phyloP scores from a whole-genome alignment of 2,797 vertebrate genomes.

The Danio jaintianensis region DNA sequence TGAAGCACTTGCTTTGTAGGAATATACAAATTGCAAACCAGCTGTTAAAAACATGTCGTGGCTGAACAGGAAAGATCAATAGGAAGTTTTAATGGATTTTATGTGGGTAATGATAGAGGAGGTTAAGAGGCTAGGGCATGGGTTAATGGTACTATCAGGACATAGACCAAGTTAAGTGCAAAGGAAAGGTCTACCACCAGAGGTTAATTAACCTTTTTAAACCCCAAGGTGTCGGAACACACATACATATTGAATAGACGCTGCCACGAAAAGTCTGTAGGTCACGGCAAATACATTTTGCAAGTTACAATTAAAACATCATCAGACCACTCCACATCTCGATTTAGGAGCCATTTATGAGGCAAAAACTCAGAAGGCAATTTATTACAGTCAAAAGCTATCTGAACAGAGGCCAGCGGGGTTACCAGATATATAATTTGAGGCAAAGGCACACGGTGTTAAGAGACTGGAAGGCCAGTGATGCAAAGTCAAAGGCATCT shows the following conservation, averaged over 20 bases:
- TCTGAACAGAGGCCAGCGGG: constrained; percentile 69
- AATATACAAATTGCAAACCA: constrained; percentile 60
- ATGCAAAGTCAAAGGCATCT: constrained; percentile 64
- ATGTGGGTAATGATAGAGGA: constrained; percentile 86
- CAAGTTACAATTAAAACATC: constrained; percentile 82
- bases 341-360: constrained; percentile 78
- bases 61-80: constrained; percentile 82
- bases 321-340: constrained; percentile 75
- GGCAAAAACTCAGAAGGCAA: constrained; percentile 74
- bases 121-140: constrained; percentile 89
- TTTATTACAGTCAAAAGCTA: constrained; percentile 78
- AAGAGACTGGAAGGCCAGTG: constrained; percentile 67
- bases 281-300: constrained; percentile 81
- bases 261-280: constrained; percentile 77
- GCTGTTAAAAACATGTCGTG: constrained; percentile 60
- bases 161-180: constrained; percentile 90
- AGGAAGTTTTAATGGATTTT: constrained; percentile 88
- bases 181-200: constrained; percentile 90
- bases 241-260: constrained; percentile 80
- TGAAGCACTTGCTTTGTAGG: constrained; percentile 35
- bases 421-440: constrained; percentile 79
- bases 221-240: constrained; percentile 81
- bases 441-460: constrained; percentile 69
- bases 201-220: constrained; percentile 95
- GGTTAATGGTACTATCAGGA: constrained; percentile 96